A percentile compares a stretch with the other conserved stretches of the same genome.
phyloP scores from a whole-genome alignment of 2,113 vertebrate genomes.

The Noctilio leporinus region DNA sequence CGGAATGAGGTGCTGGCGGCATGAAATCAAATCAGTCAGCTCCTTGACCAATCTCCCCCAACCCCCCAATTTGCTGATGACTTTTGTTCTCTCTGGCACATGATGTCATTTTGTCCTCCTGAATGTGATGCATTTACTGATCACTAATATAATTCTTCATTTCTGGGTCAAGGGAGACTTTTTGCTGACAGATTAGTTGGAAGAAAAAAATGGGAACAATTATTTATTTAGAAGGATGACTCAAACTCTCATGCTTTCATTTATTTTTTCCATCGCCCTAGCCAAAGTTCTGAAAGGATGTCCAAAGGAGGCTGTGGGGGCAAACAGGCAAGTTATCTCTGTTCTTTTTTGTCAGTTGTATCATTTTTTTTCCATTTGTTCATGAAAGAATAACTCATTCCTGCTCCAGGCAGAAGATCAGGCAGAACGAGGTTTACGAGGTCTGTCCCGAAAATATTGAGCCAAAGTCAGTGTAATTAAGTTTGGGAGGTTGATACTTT shows the following conservation, averaged over 20 bases:
- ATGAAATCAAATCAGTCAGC: conserved; percentile 18
- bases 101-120: background rate
- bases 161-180: conserved; percentile 3
- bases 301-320: background rate
- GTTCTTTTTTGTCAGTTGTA: background rate
- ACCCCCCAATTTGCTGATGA: background rate
- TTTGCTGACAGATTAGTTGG: background rate
- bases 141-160: conserved; percentile 30
- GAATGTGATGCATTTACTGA: background rate
- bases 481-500: too few relatives aligned
- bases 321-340: background rate
- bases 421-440: conserved; percentile 25
- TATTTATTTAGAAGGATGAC: conserved; percentile 50
- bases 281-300: conserved; percentile 30
- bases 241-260: conserved; percentile 35
- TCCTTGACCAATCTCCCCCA: background rate
- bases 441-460: too few relatives aligned
- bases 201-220: conserved; percentile 34
- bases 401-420: background rate
- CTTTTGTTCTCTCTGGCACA: background rate
- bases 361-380: conserved; percentile 42
- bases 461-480: too few relatives aligned
- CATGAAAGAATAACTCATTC: background rate
- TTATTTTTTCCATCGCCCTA: conserved; percentile 18
- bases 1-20: background rate